Base-by-base conservation (phyloP, 2,888 invertebrate species). In the Cyaniris semiargus region DNA sequence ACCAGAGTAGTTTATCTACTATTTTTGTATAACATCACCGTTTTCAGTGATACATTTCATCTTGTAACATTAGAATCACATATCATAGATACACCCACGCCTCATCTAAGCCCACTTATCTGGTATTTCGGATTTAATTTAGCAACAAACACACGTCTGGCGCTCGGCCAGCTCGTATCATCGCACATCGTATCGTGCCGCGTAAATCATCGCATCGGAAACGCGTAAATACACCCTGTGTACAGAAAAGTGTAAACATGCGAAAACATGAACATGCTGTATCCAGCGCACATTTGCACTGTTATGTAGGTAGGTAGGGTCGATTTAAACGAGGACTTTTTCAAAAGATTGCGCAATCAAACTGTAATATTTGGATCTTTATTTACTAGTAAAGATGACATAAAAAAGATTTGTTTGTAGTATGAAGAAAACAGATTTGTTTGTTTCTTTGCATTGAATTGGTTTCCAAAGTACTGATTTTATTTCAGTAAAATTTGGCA, bases 121-220 rank as follows among this genome's bases (percentile, higher is more conserved):
- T 60, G 21, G 27, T 27, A 66, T 27, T 66, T 66, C 66, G 66
- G 27, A 66, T 66, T 66, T 66, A 66, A 66, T 66, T 66, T 66
- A 66, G 66, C 27, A 27, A 66, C 66, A 66, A 27, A 66, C 66
- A 60, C 23, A 23, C 60, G 27, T 27, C 66, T 66, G 66, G 66
- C 66, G 18, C 1, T 13, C 27, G 6, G 66, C 66, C 66, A 66
- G 15, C 23, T 66, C 60, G 23, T 66, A 27, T 66, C 60, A 66
- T 66, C 15, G 27, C 66, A 27, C 15, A 31, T 66, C 60, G 31
- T 66, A 31, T 27, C 66, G 15, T 66, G 2, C 66, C 31, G 7
- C 5, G 15, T 66, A 66, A 66, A 66, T 66, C 66, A 66, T 66
- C 66, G 66, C 23, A 60, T 60, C 23, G 60, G 21, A 60, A 23